Evolutionary conservation across 2,113 vertebrate species (phyloP), one percentile per base, ranked within the genome.

Genomic region (Pithys albifrons): DNA sequence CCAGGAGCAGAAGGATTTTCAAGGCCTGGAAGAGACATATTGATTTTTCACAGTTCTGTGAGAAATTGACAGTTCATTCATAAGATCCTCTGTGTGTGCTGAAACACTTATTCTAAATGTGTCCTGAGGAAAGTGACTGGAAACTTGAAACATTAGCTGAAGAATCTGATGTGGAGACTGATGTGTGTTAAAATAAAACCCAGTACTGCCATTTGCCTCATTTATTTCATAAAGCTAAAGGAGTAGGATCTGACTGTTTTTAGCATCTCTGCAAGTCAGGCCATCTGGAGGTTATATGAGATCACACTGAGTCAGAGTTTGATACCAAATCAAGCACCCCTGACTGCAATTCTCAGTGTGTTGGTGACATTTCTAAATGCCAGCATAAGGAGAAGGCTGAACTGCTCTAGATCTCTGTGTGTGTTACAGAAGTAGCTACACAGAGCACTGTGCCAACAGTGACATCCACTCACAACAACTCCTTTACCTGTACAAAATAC

Each of bases 41-140:
- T 92, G 96, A 97, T 98, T 97, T 94, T 96, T 78, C 87, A 76
- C 74, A 41, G 73, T 93, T 95, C 89, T 95, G 91, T 92, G 79
- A 69, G 78, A 97, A 97, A 97, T 77, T 96, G 80, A 95, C 95
- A 94, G 93, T 94, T 97, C 95, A 96, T 97, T 97, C 93, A 90
- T 84, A 93, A 97, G 90, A 83, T 93, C 73, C 89, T 94, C 76
- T 79, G 54, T 72, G 77, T 88, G 39, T 86, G 88, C 88, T 76
- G 74, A 95, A 96, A 96, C 86, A 89, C 84, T 94, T 93, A 94
- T 48, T 97, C 76, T 96, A 93, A 97, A 97, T 71, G 77, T 95
- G 83, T 87, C 96, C 91, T 85, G 79, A 91, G 79, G 43, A 94
- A 90, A 94, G 76, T 9, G 14, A 88, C 45, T n/a, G 39, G 61